Conservation (phyloP, 2,888 invertebrate species). For the Amblyjoppa fuscipennis region DNA sequence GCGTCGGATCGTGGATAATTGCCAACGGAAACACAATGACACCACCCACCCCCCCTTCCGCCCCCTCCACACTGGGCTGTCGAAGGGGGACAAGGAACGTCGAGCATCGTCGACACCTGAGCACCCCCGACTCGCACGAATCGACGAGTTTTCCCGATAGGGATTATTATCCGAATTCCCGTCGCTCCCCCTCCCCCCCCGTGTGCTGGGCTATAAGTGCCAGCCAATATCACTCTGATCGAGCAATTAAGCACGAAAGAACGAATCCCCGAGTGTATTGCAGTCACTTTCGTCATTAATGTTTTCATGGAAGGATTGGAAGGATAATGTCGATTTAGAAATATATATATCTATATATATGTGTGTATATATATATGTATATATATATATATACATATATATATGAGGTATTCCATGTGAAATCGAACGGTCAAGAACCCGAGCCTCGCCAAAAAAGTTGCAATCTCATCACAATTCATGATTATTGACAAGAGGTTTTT, state of each 20-base stretch:
- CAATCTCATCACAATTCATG: no score
- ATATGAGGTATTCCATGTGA: no score
- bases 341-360: no score
- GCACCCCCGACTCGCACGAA: slow-evolving; percentile 17
- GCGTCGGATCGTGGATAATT: slow-evolving; percentile 81
- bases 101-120: slow-evolving; percentile 61
- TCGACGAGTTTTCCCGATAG: slow-evolving; percentile 56
- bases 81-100: slow-evolving; percentile 59
- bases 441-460: no score
- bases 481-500: no score
- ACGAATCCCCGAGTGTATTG: background rate
- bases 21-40: slow-evolving; percentile 76
- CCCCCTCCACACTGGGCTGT: background rate
- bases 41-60: no score
- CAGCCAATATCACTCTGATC: slow-evolving; percentile 47
- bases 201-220: slow-evolving; percentile 30
- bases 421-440: no score
- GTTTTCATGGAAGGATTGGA: background rate
- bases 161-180: slow-evolving; percentile 50
- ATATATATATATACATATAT: no score
- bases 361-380: no score
- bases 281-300: background rate
- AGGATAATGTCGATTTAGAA: background rate
- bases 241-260: slow-evolving; percentile 56
- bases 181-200: background rate